Evolutionary conservation across 2,113 vertebrate genomes (phyloP).

Genomic region (Saimiri boliviensis): DNA sequence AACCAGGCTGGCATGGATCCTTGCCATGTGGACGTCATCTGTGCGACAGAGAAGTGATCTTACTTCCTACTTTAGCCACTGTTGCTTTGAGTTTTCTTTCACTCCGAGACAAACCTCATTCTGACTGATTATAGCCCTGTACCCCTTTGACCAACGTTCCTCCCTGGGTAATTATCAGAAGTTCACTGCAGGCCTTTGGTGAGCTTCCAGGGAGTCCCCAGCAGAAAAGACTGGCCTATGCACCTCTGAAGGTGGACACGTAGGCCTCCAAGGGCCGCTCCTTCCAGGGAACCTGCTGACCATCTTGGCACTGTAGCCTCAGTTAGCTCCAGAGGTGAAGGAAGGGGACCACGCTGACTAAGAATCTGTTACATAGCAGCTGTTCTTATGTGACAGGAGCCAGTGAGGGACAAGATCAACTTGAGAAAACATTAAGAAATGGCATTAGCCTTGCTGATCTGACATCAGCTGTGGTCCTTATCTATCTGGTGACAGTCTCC

Average conservation of each 20-base stretch:
- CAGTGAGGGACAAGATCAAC: background rate
- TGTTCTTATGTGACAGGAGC: background rate
- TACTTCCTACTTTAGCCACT: background rate
- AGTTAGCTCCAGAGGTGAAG: background rate
- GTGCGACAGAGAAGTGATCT: background rate
- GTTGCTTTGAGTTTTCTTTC: background rate
- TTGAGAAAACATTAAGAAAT: background rate
- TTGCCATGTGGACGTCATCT: background rate
- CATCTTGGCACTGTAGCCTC: background rate
- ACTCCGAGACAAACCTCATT: background rate
- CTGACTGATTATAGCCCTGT: background rate
- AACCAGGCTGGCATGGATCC: fast-evolving
- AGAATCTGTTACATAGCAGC: background rate
- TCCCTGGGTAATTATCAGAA: background rate
- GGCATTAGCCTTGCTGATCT: too few relatives aligned
- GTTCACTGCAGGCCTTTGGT: background rate
- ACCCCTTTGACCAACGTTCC: background rate
- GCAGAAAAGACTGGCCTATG: background rate
- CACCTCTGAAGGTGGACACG: background rate
- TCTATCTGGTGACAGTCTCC: background rate
- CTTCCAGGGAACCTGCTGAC: background rate
- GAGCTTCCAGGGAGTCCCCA: background rate
- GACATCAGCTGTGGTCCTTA: background rate
- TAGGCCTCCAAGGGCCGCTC: background rate
- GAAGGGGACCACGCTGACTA: too few relatives aligned